Evolutionary conservation across 2,113 vertebrate genomes (phyloP).

Genomic region (Sturnira hondurensis): DNA sequence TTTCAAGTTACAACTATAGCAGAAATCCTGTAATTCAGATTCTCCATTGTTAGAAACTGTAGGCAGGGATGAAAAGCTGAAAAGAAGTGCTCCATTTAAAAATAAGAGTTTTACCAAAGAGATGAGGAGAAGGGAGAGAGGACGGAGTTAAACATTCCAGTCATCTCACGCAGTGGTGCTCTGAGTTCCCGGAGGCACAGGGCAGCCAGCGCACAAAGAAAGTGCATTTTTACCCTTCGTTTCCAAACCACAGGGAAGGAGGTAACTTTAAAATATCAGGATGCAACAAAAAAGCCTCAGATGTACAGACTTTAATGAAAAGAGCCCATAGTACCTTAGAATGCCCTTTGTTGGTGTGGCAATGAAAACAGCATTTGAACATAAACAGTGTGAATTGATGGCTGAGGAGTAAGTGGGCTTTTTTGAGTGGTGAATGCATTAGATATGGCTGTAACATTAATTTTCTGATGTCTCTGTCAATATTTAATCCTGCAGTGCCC

Average conservation of each 20-base stretch:
- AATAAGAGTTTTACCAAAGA: not conserved
- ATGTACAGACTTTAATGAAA: not conserved
- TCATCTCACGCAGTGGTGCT: not conserved
- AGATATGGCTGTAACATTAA: not conserved
- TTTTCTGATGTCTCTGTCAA: conserved; percentile 28
- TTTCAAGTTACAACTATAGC: not conserved
- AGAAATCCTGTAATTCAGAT: not conserved
- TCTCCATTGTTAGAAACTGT: not conserved
- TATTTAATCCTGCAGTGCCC: not conserved
- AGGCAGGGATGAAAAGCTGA: not conserved
- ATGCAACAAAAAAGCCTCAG: conserved; percentile 6
- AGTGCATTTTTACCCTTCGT: not conserved
- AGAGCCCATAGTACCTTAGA: not conserved
- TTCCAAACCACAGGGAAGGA: not conserved
- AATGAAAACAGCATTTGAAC: not conserved
- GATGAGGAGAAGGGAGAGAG: not conserved
- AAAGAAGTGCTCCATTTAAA: not conserved
- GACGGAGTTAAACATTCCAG: not conserved
- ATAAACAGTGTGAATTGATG: not conserved
- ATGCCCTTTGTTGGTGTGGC: conserved; percentile 17
- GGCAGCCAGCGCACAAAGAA: not conserved
- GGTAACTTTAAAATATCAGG: not conserved
- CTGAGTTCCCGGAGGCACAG: not conserved
- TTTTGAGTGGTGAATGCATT: not conserved
- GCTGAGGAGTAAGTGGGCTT: not conserved